Percentiles rank a stretch among this genome's conserved stretches.
These are phyloP conservation scores for Charaxes varanes DNA, from an alignment of 1,140 invertebrate genomes.

Conservation along the genomic window DNA sequence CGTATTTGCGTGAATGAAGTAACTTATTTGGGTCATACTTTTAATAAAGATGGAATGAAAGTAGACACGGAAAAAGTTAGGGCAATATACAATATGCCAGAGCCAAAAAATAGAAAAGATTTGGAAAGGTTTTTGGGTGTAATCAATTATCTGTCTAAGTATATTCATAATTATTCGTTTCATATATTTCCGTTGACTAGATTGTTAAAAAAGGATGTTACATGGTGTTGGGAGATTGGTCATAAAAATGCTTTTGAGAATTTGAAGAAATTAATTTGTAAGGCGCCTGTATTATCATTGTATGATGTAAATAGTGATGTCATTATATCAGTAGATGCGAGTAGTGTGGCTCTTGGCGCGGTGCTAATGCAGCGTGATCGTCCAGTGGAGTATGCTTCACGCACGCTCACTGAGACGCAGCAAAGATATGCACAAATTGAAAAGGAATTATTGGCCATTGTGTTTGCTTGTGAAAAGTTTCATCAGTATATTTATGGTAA, in stretches of 20 bases:
- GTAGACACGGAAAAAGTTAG: slow-evolving; percentile 8
- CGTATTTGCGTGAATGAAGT: slow-evolving; percentile 10
- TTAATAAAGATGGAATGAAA: slow-evolving; percentile 12
- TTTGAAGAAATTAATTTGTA: slow-evolving; percentile 7
- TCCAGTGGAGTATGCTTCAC: slow-evolving; percentile 8
- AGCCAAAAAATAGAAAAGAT: slow-evolving; percentile 6
- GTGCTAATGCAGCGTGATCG: slow-evolving; percentile 8
- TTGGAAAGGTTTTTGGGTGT: slow-evolving; percentile 16
- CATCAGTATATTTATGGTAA: slow-evolving; percentile 21
- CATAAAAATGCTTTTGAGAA: slow-evolving; percentile 5
- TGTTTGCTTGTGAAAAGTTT: slow-evolving; percentile 11
- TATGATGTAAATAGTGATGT: slow-evolving; percentile 1
- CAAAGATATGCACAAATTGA: slow-evolving; percentile 7
- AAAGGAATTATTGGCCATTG: slow-evolving; percentile 6
- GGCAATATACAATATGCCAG: slow-evolving; percentile 9
- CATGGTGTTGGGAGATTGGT: slow-evolving; percentile 4
- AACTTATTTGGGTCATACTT: slow-evolving; percentile 11
- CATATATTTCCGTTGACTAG: neutral
- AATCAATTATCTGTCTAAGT: slow-evolving; percentile 17
- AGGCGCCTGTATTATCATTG: slow-evolving; percentile 6
- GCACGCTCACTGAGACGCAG: slow-evolving; percentile 1
- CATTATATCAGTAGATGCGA: slow-evolving; percentile 11
- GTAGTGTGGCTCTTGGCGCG: slow-evolving; percentile 5
- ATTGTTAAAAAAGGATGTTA: slow-evolving; percentile 8
- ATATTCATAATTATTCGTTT: slow-evolving; percentile 12